Conservation (phyloP, 2,888 invertebrate genomes). For the Athripsodes cinereus region DNA sequence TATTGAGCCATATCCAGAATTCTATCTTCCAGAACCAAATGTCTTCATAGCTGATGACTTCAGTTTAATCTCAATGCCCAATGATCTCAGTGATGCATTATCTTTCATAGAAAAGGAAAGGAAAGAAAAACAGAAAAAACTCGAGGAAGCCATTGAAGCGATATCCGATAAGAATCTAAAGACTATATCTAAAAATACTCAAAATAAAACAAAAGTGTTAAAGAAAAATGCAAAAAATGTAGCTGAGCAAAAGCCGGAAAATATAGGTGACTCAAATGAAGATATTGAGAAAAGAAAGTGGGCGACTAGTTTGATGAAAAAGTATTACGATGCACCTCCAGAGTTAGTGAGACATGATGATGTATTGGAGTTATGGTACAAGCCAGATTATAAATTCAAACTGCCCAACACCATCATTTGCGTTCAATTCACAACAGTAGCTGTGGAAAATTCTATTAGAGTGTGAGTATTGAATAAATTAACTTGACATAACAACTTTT, state of each 20-base stretch:
- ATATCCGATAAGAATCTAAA: background rate
- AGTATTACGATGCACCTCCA: slow-evolving; percentile 38
- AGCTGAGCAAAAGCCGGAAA: background rate
- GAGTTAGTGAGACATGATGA: slow-evolving; percentile 43
- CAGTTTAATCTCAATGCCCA: slow-evolving; percentile 45
- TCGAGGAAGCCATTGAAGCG: background rate
- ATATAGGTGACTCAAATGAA: background rate
- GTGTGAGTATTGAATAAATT: slow-evolving; percentile 42
- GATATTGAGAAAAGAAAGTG: background rate
- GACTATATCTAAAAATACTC: background rate
- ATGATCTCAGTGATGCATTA: slow-evolving; percentile 29
- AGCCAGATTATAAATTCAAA: slow-evolving; percentile 74
- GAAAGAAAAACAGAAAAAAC: slow-evolving; percentile 34
- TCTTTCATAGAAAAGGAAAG: background rate
- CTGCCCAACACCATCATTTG: slow-evolving; percentile 71
- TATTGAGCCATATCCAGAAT: slow-evolving; percentile 49
- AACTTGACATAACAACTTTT: no score
- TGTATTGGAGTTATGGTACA: slow-evolving; percentile 72
- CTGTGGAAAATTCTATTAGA: background rate
- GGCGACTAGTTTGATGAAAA: background rate
- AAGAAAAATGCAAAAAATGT: no score
- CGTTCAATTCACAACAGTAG: slow-evolving; percentile 66
- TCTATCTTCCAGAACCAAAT: slow-evolving; percentile 67
- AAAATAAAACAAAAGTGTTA: background rate
- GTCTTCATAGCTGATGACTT: slow-evolving; percentile 69